Conservation (phyloP, 2,797 vertebrate genomes). For the Nannoperca australis region DNA sequence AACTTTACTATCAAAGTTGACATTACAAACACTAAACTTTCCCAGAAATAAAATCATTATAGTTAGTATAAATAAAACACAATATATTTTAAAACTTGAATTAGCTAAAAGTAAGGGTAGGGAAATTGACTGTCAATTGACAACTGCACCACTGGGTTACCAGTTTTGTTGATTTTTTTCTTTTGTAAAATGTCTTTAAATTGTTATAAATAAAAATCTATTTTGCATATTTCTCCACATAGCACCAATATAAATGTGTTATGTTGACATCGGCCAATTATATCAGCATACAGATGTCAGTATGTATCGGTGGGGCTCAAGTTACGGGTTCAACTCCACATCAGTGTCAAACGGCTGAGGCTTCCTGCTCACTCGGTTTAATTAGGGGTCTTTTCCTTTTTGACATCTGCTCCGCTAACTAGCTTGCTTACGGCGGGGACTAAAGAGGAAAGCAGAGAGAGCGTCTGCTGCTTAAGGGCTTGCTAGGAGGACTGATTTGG, state of each 20-base stretch:
- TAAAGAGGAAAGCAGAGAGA: slow-evolving; percentile 10
- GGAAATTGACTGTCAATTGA: too few species aligned
- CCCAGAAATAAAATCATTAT: not conserved
- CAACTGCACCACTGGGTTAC: not conserved
- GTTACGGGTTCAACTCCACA: slow-evolving; percentile 10
- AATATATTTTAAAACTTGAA: not conserved
- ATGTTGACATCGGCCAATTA: not conserved
- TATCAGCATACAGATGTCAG: not conserved
- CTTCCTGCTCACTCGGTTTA: slow-evolving; percentile 29
- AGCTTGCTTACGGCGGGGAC: slow-evolving; percentile 9
- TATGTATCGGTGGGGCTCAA: not conserved
- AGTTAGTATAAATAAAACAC: not conserved
- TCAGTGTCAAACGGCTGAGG: slow-evolving; percentile 21
- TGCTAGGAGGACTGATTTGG: not conserved
- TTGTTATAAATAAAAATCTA: not conserved
- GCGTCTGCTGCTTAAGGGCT: not conserved
- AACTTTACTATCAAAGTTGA: not conserved
- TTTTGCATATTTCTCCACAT: not conserved
- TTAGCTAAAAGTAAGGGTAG: not conserved
- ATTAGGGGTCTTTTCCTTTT: slow-evolving; percentile 24
- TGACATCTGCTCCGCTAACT: slow-evolving; percentile 32
- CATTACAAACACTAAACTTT: not conserved
- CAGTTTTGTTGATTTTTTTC: not conserved
- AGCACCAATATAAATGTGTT: not conserved
- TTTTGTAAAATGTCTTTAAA: not conserved